Conservation (phyloP, 2,797 vertebrate genomes). For the Amazona finschi region DNA sequence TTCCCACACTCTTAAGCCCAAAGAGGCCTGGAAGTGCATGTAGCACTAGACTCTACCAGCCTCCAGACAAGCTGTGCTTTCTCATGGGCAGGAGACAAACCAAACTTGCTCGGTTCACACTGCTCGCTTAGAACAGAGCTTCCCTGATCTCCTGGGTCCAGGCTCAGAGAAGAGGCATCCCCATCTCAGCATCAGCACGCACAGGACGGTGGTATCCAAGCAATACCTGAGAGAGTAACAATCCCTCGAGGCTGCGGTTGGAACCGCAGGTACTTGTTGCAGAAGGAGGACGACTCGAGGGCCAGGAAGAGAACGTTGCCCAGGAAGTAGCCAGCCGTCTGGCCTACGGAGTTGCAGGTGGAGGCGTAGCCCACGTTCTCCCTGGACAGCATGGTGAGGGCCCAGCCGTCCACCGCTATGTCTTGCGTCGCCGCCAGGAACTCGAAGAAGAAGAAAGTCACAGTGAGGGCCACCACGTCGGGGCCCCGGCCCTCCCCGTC, state of each 20-base stretch:
- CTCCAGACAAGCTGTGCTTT: background rate
- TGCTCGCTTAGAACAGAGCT: rapidly evolving
- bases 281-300: constrained; percentile 94
- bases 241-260: constrained; percentile 87
- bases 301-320: constrained; percentile 97
- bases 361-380: constrained; percentile 98
- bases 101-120: background rate
- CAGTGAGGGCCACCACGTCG: constrained; percentile 85
- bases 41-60: background rate
- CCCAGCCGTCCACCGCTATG: constrained; percentile 98
- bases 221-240: constrained; percentile 88
- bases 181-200: rapidly evolving
- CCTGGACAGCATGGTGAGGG: constrained; percentile 94
- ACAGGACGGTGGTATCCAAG: rapidly evolving
- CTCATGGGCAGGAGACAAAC: background rate
- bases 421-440: constrained; percentile 98
- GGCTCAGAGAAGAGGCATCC: background rate
- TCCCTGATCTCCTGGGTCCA: background rate
- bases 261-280: constrained; percentile 93
- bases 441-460: constrained; percentile 92
- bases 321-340: constrained; percentile 96
- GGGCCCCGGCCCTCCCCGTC: constrained; percentile 76
- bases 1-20: background rate
- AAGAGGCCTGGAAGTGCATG: background rate
- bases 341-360: constrained; percentile 97